Evolutionary conservation across 2,888 invertebrate genomes (phyloP), one percentile per base, ranked within the genome.

Genomic region (Macaria notata): DNA sequence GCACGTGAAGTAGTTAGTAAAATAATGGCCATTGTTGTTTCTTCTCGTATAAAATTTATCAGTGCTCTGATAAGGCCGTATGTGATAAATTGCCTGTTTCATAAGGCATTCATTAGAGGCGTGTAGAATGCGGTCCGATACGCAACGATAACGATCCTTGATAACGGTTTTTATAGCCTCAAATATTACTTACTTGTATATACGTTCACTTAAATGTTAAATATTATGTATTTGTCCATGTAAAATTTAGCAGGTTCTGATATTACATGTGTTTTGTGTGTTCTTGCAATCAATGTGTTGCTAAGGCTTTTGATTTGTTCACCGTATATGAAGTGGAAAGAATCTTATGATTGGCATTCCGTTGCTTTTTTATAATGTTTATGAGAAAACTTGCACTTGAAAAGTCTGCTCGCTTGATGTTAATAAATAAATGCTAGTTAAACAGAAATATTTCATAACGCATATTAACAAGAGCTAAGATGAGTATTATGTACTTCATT

Each of bases 51-150:
- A 84, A 84, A 79, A 81, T 81, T 86, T 88, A 88, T 84, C 85
- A 88, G 78, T 84, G 78, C 77, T 78, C 76, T 87, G 88, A 89
- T 88, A 89, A 89, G 86, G 85, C 76, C 64, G 71, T 71, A 88
- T 89, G 88, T 89, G 88, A 90, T 90, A 89, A 90, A 90, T 89
- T 89, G 86, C 86, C 88, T 88, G 87, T 88, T 90, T 91, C 88
- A 90, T 90, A 88, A 81, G 88, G 87, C 89, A 83, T 91, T 91
- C 90, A 91, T 90, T 91, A 91, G 87, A 81, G 83, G 83, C 89
- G 84, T 90, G 88, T 81, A 84, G 76, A 90, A 91, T 88, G 84
- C 86, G 82, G 80, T 90, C 85, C 86, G 89, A 79, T 84, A 84
- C 88, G 85, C 88, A 64, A 81, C 91, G 89, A 90, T 90, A 88